These are phyloP conservation scores for Belgica antarctica DNA, from an alignment of 2,888 invertebrate genomes.

Conservation along the genomic window DNA sequence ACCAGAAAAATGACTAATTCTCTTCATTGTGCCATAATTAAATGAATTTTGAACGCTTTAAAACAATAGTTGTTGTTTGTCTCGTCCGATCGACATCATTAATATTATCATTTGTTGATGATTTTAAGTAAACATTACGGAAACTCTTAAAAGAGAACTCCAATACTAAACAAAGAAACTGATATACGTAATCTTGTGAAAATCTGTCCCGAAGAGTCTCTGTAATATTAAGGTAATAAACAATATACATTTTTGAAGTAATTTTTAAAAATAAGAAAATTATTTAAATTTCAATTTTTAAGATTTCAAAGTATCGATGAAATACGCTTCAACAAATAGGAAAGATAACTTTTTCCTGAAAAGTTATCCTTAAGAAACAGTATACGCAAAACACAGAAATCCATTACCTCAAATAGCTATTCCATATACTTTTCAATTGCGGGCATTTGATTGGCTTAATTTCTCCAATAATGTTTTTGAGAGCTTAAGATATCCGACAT, in stretches of 20 bases:
- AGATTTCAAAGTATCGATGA: background rate
- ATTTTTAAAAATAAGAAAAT: slow-evolving; percentile 1
- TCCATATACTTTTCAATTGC: too few relatives aligned
- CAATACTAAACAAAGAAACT: slow-evolving; percentile 39
- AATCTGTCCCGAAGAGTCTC: background rate
- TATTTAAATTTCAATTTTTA: background rate
- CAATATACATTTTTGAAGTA: background rate
- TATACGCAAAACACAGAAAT: slow-evolving; percentile 38
- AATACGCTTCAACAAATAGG: background rate
- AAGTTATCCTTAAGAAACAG: slow-evolving; percentile 32
- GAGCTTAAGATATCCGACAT: too few relatives aligned
- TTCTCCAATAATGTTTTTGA: too few relatives aligned
- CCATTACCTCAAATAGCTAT: slow-evolving; percentile 43
- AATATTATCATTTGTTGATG: too few relatives aligned
- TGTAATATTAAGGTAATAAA: background rate
- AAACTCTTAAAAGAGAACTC: slow-evolving; percentile 16
- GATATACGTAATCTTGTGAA: slow-evolving; percentile 39
- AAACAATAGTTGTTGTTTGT: too few relatives aligned
- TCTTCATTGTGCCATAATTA: slow-evolving; percentile 47
- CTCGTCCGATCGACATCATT: too few relatives aligned
- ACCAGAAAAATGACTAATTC: slow-evolving; percentile 42
- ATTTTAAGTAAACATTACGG: too few relatives aligned
- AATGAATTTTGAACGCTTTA: slow-evolving; percentile 41
- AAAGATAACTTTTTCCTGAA: slow-evolving; percentile 21
- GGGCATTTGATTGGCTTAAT: too few relatives aligned